phyloP scores from a whole-genome alignment of 2,113 vertebrate species.

The Steatornis caripensis region DNA sequence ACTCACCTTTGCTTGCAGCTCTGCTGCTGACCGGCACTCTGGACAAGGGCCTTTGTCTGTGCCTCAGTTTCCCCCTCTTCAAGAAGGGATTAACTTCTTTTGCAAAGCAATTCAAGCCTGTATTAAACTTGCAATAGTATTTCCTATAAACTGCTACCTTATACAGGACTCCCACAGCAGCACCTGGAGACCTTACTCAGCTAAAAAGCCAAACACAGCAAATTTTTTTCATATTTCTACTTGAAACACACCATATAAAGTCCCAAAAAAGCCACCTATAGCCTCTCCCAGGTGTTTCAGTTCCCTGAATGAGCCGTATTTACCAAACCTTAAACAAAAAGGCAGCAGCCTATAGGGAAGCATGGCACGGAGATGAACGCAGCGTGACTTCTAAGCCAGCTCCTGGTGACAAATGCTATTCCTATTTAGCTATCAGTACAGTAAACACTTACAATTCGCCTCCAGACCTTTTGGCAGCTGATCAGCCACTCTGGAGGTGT shows the following conservation, averaged over 20 bases:
- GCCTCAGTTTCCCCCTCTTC: not conserved
- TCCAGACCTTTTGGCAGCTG: not conserved
- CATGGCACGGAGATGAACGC: not conserved
- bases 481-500: not conserved
- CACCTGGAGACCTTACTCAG: not conserved
- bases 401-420: not conserved
- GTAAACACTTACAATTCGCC: not conserved
- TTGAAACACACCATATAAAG: not conserved
- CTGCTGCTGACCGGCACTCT: not conserved
- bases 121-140: not conserved
- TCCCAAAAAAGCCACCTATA: not conserved
- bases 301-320: not conserved
- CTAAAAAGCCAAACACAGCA: not conserved
- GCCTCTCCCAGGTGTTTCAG: not conserved
- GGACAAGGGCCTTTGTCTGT: not conserved
- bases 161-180: not conserved
- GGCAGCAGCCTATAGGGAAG: not conserved
- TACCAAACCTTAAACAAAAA: not conserved
- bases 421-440: not conserved
- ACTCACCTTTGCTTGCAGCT: not conserved
- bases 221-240: not conserved
- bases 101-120: not conserved
- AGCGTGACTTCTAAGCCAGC: not conserved
- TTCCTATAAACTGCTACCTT: not conserved
- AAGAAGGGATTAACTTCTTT: not conserved